Percentiles rank a stretch among this genome's conserved stretches.
Conservation (phyloP, 2,797 vertebrate species). For the Sebastes variabilis region DNA sequence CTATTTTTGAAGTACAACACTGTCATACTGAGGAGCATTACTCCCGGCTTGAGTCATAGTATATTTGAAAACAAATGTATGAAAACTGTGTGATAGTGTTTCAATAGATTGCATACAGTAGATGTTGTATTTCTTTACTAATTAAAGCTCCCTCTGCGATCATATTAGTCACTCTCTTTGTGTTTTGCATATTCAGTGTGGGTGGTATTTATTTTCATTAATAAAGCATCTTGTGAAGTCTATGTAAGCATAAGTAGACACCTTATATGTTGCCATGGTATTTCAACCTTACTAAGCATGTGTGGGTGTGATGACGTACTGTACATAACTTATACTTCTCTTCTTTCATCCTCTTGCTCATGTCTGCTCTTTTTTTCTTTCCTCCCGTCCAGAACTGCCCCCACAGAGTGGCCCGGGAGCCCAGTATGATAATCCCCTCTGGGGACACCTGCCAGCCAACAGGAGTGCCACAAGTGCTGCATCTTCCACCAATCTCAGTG, state of each 20-base stretch:
- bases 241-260: constrained; percentile 5
- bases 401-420: constrained; percentile 90
- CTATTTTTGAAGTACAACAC: neutral
- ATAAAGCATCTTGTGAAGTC: constrained; percentile 17
- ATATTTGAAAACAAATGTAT: neutral
- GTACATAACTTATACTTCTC: constrained; percentile 11
- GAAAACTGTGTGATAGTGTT: neutral
- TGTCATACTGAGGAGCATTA: neutral
- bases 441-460: constrained; percentile 90
- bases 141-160: neutral
- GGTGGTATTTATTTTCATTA: constrained; percentile 40
- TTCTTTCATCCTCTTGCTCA: constrained; percentile 23
- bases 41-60: neutral
- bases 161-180: neutral
- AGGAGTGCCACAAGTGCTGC: constrained; percentile 87
- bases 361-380: constrained; percentile 37
- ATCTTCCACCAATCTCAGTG: constrained; percentile 77
- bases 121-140: constrained; percentile 3
- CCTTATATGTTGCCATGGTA: constrained; percentile 50
- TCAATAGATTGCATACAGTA: neutral
- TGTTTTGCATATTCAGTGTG: constrained; percentile 5
- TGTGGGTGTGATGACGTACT: constrained; percentile 50
- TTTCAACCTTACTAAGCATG: constrained; percentile 33
- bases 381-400: constrained; percentile 83
- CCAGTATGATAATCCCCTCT: constrained; percentile 96